These are phyloP conservation scores for Azemiops feae DNA, from an alignment of 2,113 vertebrate genomes.

Conservation along the genomic window DNA sequence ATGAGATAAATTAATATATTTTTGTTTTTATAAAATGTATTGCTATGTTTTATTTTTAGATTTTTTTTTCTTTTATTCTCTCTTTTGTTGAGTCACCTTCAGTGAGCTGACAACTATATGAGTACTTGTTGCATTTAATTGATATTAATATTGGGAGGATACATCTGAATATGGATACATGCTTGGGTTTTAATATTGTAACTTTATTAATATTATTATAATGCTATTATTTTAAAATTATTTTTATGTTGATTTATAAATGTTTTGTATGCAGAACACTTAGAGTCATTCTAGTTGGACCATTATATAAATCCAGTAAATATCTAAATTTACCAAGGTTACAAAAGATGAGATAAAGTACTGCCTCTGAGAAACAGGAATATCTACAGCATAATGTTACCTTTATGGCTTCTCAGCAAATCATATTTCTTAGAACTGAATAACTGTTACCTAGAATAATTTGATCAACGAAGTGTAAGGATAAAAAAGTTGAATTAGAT, in stretches of 20 bases:
- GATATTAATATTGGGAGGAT: not conserved
- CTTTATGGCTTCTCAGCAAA: not conserved
- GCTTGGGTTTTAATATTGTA: not conserved
- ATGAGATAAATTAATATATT: not conserved
- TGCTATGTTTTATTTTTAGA: not conserved
- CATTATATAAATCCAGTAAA: not conserved
- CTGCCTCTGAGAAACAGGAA: not conserved
- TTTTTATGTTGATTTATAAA: not conserved
- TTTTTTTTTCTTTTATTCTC: not conserved
- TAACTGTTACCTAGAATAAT: not conserved
- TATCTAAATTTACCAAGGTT: not conserved
- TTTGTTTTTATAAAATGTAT: not conserved
- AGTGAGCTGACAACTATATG: not conserved
- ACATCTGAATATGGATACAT: not conserved
- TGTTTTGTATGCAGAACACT: not conserved
- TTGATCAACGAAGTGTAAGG: not conserved
- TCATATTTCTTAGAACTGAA: not conserved
- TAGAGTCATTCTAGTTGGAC: not conserved
- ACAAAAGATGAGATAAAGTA: not conserved
- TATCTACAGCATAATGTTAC: not conserved
- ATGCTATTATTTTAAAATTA: not conserved
- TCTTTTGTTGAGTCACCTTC: not conserved
- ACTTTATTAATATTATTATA: not conserved
- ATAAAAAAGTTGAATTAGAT: not conserved
- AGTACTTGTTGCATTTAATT: not conserved